Evolutionary conservation across 2,797 vertebrate species (phyloP).

Genomic region (Sebastes trivittatus): DNA sequence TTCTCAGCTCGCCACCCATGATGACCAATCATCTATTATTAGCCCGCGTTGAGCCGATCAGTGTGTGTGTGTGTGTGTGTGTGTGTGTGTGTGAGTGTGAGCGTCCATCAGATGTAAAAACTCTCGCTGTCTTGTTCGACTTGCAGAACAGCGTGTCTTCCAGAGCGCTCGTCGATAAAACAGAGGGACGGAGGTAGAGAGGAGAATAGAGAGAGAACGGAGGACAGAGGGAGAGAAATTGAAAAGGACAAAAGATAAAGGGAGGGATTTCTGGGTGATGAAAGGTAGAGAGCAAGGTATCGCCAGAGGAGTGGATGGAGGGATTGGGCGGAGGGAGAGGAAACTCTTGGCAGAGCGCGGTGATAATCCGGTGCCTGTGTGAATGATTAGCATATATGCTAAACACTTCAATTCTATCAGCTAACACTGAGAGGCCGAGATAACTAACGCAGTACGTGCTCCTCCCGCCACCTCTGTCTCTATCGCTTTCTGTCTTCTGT

Average conservation of each 20-base stretch:
- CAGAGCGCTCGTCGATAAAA: conserved; percentile 8
- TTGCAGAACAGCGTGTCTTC: conserved; percentile 35
- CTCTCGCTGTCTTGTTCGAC: conserved; percentile 38
- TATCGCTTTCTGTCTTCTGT: conserved; percentile 26
- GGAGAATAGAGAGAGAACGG: background rate
- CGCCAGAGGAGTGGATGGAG: conserved; percentile 41
- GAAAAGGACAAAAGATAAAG: background rate
- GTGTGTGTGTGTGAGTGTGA: background rate
- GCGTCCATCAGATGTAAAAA: conserved; percentile 15
- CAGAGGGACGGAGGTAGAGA: background rate
- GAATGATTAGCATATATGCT: conserved; percentile 82
- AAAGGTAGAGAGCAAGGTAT: conserved; percentile 51
- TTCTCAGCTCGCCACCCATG: conserved; percentile 39
- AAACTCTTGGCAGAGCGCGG: conserved; percentile 63
- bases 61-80: background rate
- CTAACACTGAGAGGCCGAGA: conserved; percentile 81
- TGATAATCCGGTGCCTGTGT: conserved; percentile 73
- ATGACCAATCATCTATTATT: conserved; percentile 53
- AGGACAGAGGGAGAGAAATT: background rate
- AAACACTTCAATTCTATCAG: conserved; percentile 97
- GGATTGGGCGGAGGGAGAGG: conserved; percentile 46
- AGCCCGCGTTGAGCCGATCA: conserved; percentile 28
- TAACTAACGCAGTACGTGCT: conserved; percentile 58
- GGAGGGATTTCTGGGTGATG: conserved; percentile 4
- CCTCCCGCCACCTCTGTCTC: conserved; percentile 31